phyloP scores from a whole-genome alignment of 1,140 invertebrate species.

The Zaprionus taronus region DNA sequence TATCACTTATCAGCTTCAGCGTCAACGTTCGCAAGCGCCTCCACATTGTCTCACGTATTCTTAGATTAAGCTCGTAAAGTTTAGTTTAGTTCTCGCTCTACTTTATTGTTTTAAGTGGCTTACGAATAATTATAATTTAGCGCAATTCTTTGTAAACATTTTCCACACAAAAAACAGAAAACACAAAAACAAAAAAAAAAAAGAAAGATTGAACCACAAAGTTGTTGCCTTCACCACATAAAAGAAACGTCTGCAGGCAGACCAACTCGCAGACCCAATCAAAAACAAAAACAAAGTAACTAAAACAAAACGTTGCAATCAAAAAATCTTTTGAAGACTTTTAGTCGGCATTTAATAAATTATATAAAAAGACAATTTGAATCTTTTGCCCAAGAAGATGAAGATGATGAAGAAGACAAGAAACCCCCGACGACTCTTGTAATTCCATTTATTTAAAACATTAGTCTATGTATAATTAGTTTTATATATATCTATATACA shows the following conservation, averaged over 20 bases:
- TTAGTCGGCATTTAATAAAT: conserved; percentile 56
- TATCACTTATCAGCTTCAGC: conserved; percentile 22
- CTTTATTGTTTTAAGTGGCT: conserved; percentile 48
- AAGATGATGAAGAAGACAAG: neutral
- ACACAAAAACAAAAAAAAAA: conserved; percentile 22
- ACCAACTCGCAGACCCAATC: conserved; percentile 64
- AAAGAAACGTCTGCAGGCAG: conserved; percentile 75
- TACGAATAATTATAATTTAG: conserved; percentile 76
- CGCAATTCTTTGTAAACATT: conserved; percentile 73
- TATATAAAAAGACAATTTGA: conserved; percentile 37
- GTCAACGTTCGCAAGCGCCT: conserved; percentile 17
- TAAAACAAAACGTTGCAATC: conserved; percentile 40
- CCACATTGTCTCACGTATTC: conserved; percentile 57
- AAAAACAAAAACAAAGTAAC: conserved; percentile 23
- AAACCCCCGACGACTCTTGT: conserved; percentile 34
- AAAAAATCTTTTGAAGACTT: conserved; percentile 65
- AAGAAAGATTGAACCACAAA: conserved; percentile 28
- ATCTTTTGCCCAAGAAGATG: conserved; percentile 37
- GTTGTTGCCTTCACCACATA: conserved; percentile 67
- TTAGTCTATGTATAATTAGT: conserved; percentile 55
- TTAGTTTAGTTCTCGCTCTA: conserved; percentile 43
- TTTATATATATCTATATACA: conserved; percentile 48
- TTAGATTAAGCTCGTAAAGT: conserved; percentile 46
- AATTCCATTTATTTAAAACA: conserved; percentile 66
- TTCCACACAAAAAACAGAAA: conserved; percentile 28